Percentiles rank a stretch among this genome's conserved stretches.
These are phyloP conservation scores for Campoletis sonorensis DNA, from an alignment of 1,140 invertebrate species.

Conservation along the genomic window DNA sequence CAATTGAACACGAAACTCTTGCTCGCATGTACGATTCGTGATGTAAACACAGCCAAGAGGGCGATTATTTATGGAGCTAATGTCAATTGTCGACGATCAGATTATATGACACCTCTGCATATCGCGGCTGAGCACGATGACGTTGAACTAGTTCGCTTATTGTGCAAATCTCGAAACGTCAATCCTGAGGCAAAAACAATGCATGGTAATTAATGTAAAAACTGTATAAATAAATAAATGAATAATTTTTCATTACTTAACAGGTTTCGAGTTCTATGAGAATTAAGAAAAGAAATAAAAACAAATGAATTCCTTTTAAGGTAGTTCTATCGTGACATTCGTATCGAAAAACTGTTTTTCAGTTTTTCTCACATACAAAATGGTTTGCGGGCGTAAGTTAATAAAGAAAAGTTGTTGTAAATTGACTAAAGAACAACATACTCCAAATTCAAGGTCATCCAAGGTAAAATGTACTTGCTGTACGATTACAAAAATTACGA, in stretches of 20 bases:
- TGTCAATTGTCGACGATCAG: conserved; percentile 38
- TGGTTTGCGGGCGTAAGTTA: too few relatives aligned
- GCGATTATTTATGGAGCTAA: conserved; percentile 25
- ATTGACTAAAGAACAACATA: too few relatives aligned
- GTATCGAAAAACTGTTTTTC: too few relatives aligned
- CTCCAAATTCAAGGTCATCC: too few relatives aligned
- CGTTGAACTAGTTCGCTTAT: conserved; percentile 25
- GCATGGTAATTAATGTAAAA: conserved; percentile 30
- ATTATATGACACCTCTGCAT: conserved; percentile 37
- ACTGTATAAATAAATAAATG: too few relatives aligned
- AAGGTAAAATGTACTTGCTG: too few relatives aligned
- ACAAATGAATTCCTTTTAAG: too few relatives aligned
- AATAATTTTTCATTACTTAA: background rate
- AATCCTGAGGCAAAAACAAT: conserved; percentile 36
- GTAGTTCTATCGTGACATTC: too few relatives aligned
- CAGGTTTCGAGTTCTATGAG: background rate
- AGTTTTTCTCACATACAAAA: too few relatives aligned
- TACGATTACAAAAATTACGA: too few relatives aligned
- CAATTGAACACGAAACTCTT: conserved; percentile 39
- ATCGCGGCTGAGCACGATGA: conserved; percentile 41
- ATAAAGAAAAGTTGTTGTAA: too few relatives aligned
- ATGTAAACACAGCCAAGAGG: background rate
- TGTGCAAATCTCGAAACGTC: background rate
- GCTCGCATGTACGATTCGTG: conserved; percentile 32
- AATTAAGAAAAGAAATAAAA: too few relatives aligned